Conservation (phyloP, 2,113 vertebrate genomes). For the Balaeniceps rex region DNA sequence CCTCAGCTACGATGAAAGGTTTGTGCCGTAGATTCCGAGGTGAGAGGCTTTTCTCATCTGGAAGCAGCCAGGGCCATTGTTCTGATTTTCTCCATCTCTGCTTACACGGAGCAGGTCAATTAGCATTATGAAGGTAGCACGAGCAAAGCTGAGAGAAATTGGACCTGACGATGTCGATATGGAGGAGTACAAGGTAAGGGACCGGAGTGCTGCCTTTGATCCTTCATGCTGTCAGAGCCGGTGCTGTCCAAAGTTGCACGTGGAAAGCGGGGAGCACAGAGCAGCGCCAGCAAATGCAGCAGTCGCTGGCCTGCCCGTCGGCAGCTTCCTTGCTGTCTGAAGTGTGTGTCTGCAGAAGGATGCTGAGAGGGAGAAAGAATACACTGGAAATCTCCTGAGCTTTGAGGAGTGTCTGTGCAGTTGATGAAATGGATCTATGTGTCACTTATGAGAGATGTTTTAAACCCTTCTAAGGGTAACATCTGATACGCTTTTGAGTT, state of each 20-base stretch:
- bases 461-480: not conserved
- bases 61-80: accelerated
- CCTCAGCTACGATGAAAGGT: constrained; percentile 96
- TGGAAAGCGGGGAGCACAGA: not conserved
- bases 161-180: constrained; percentile 93
- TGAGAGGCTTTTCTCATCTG: not conserved
- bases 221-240: not conserved
- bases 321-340: not conserved
- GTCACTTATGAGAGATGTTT: not conserved
- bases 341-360: not conserved
- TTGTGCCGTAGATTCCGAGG: not conserved
- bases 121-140: constrained; percentile 95
- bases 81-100: not conserved
- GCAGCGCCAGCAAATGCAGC: no score
- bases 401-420: not conserved
- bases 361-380: no score
- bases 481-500: accelerated
- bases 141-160: constrained; percentile 88
- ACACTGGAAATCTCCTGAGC: not conserved
- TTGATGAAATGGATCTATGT: not conserved
- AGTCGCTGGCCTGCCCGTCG: not conserved
- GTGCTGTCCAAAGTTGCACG: not conserved
- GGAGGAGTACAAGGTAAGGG: constrained; percentile 90
- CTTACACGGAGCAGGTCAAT: constrained; percentile 77
- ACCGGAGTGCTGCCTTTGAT: not conserved